A percentile compares a stretch with the other conserved stretches of the same genome.
These are phyloP conservation scores for Heliocidaris erythrogramma DNA, from an alignment of 35 echinoderm and acorn worm genomes.

Conservation along the genomic window DNA sequence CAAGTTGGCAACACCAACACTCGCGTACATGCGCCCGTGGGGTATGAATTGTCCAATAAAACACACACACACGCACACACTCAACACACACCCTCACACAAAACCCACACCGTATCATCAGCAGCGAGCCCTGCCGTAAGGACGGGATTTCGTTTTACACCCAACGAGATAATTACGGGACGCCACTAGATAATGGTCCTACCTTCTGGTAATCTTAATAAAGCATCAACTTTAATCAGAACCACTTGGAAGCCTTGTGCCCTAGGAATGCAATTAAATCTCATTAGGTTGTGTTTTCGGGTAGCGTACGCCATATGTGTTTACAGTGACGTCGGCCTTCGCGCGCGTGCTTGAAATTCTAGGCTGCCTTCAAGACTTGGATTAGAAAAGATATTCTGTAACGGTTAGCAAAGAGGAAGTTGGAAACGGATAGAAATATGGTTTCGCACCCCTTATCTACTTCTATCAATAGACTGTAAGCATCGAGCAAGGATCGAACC, in stretches of 20 bases:
- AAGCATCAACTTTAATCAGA: slow-evolving; percentile 32
- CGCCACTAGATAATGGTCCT: background rate
- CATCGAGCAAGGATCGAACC: too few species aligned
- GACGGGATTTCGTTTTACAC: slow-evolving; percentile 7
- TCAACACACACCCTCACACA: too few species aligned
- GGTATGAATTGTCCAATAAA: background rate
- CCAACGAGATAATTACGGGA: slow-evolving; percentile 23
- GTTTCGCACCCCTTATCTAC: too few species aligned
- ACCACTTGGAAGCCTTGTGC: background rate
- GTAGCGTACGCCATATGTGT: slow-evolving; percentile 20
- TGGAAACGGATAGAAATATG: too few species aligned
- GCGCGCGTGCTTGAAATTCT: background rate
- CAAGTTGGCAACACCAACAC: background rate
- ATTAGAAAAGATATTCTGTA: too few species aligned
- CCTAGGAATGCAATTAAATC: slow-evolving; percentile 35
- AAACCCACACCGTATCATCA: background rate
- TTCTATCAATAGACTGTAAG: too few species aligned
- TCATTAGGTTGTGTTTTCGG: background rate
- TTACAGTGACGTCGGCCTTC: background rate
- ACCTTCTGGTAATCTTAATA: slow-evolving; percentile 36
- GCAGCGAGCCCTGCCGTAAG: background rate
- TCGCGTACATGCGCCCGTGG: background rate
- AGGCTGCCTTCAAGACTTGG: background rate
- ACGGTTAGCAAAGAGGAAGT: too few species aligned
- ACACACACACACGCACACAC: too few species aligned